A percentile compares a stretch with the other conserved stretches of the same genome.
Evolutionary conservation across 2,888 invertebrate species (phyloP).

Genomic region (Tholera decimalis): DNA sequence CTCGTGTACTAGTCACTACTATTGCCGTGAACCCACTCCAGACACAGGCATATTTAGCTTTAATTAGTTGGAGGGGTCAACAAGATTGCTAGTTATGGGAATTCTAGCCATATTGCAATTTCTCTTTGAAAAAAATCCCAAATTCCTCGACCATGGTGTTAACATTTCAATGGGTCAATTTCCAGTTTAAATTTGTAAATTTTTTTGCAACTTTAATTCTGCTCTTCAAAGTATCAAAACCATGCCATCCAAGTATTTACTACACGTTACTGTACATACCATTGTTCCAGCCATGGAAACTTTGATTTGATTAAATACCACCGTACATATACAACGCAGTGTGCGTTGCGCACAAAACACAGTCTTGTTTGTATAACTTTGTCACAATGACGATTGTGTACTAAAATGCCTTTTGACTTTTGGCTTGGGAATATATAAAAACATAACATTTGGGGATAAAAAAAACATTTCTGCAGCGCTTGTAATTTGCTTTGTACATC

Average conservation of each 20-base stretch:
- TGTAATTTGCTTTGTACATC: neutral
- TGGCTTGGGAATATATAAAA: constrained; percentile 8
- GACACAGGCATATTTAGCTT: too few species aligned
- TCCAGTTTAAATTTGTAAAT: too few species aligned
- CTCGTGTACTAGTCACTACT: too few species aligned
- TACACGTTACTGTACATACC: constrained; percentile 46
- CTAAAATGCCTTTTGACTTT: constrained; percentile 22
- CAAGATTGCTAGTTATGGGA: too few species aligned
- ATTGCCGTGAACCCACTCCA: too few species aligned
- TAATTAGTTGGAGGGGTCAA: too few species aligned
- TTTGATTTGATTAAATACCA: constrained; percentile 51
- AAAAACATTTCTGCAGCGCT: too few species aligned
- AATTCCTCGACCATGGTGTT: too few species aligned
- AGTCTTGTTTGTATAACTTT: constrained; percentile 56
- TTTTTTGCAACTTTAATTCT: neutral
- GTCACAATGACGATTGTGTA: constrained; percentile 39
- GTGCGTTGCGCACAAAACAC: constrained; percentile 16
- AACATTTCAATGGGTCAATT: too few species aligned
- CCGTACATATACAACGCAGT: constrained; percentile 19
- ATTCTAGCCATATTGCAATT: too few species aligned
- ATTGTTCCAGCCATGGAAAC: constrained; percentile 60
- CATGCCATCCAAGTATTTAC: constrained; percentile 3
- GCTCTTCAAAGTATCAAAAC: constrained; percentile 50
- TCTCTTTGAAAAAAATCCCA: too few species aligned
- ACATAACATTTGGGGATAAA: neutral